phyloP scores from a whole-genome alignment of 64 coral and sea anemone species.

The Stichodactyla mertensii region DNA sequence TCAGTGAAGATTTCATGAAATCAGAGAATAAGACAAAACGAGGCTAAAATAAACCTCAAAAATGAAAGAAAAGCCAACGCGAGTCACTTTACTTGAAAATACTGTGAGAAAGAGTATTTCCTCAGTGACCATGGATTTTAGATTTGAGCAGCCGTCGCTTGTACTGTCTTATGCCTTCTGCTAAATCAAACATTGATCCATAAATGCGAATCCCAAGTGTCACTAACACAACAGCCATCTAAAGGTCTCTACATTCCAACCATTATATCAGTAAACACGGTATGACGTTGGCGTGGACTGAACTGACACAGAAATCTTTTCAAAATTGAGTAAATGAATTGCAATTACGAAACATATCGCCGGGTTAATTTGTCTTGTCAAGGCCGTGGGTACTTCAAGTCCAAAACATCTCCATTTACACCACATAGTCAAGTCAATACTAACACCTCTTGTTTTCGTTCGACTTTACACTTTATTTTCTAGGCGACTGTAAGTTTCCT shows the following conservation, averaged over 20 bases:
- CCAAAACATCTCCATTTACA: too few relatives aligned
- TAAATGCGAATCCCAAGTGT: not conserved
- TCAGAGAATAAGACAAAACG: not conserved
- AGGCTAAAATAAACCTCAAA: not conserved
- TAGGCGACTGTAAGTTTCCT: too few relatives aligned
- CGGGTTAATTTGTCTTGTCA: constrained; percentile 4
- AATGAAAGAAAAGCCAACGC: not conserved
- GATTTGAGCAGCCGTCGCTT: not conserved
- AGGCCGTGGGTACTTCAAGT: too few relatives aligned
- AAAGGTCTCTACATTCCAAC: not conserved
- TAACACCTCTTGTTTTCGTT: too few relatives aligned
- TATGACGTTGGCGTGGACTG: not conserved
- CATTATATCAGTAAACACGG: constrained; percentile 1
- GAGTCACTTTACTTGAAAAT: not conserved
- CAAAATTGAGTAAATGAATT: constrained; percentile 12
- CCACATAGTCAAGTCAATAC: too few relatives aligned
- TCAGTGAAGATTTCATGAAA: not conserved
- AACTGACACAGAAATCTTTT: not conserved
- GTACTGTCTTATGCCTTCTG: not conserved
- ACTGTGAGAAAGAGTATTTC: not conserved
- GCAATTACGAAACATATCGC: constrained; percentile 17
- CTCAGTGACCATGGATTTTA: not conserved
- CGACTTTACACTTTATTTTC: too few relatives aligned
- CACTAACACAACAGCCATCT: not conserved
- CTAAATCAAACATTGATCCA: constrained; percentile 14